These are phyloP conservation scores for Drosophila albomicans DNA, from an alignment of 1,140 invertebrate species.

Conservation along the genomic window DNA sequence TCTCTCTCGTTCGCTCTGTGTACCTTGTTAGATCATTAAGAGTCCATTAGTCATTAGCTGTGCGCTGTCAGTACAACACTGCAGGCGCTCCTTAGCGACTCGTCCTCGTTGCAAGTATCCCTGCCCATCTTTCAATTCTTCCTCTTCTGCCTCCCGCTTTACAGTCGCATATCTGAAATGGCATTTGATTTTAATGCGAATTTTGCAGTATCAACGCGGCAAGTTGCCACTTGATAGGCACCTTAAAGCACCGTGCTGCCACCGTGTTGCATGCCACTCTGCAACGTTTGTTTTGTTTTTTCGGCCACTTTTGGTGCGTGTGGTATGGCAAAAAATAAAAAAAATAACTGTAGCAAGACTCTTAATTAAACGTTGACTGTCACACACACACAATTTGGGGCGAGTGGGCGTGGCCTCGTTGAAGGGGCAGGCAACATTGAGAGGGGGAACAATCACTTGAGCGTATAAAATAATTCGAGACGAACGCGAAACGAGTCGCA, in stretches of 20 bases:
- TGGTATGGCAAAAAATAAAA: conserved; percentile 5
- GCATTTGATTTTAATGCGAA: conserved; percentile 79
- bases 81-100: not conserved
- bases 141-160: not conserved
- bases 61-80: conserved; percentile 36
- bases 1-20: conserved; percentile 23
- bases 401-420: conserved; percentile 38
- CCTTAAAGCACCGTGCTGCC: conserved; percentile 8
- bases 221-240: conserved; percentile 39
- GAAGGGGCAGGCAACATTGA: not conserved
- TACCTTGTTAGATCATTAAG: conserved; percentile 81
- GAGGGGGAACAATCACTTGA: conserved; percentile 34
- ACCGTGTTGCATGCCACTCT: conserved; percentile 1
- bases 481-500: conserved; percentile 16
- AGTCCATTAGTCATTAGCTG: conserved; percentile 81
- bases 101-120: conserved; percentile 20
- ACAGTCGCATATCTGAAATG: conserved; percentile 57
- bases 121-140: not conserved
- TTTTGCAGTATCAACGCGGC: conserved; percentile 40
- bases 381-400: conserved; percentile 28
- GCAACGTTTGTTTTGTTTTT: not conserved
- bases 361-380: conserved; percentile 68
- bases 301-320: conserved; percentile 6
- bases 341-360: not conserved
- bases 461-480: conserved; percentile 56